phyloP scores from a whole-genome alignment of 2,797 vertebrate genomes.

The Diceros bicornis region DNA sequence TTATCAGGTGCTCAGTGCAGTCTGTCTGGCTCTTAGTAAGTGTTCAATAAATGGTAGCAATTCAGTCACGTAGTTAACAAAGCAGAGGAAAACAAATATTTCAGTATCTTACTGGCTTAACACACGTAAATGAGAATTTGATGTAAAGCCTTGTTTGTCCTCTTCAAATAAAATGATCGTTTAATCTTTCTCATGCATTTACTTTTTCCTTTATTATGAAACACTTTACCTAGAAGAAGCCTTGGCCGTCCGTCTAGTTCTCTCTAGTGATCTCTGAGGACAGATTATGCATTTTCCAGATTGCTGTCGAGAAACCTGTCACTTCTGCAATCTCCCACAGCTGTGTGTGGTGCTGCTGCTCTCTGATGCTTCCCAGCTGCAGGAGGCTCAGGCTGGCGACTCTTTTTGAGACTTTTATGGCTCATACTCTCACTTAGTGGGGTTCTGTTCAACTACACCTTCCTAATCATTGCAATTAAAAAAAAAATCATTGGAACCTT shows the following conservation, averaged over 20 bases:
- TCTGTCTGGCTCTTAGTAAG: neutral
- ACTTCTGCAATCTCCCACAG: neutral
- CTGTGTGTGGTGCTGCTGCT: neutral
- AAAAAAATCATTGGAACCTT: slow-evolving; percentile 45
- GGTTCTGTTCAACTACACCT: slow-evolving; percentile 62
- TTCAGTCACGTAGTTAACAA: neutral
- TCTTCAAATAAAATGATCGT: neutral
- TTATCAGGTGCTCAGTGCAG: neutral
- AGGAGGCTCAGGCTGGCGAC: neutral
- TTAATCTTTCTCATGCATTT: neutral
- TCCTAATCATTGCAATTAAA: slow-evolving; percentile 36
- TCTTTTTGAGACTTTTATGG: slow-evolving; percentile 49
- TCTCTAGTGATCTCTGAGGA: slow-evolving; percentile 30
- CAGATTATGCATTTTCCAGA: neutral
- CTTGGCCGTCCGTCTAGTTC: rapidly evolving
- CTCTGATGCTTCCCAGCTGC: slow-evolving; percentile 23
- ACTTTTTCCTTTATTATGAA: neutral
- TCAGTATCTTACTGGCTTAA: neutral
- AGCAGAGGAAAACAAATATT: neutral
- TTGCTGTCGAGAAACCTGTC: neutral
- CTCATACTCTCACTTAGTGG: neutral
- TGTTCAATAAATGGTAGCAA: neutral
- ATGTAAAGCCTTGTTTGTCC: neutral
- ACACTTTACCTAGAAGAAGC: neutral
- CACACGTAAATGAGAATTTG: neutral